Evolutionary conservation across 1,140 invertebrate genomes (phyloP), one percentile per base, ranked within the genome.

Genomic region (Lepidotrigona ventralis): DNA sequence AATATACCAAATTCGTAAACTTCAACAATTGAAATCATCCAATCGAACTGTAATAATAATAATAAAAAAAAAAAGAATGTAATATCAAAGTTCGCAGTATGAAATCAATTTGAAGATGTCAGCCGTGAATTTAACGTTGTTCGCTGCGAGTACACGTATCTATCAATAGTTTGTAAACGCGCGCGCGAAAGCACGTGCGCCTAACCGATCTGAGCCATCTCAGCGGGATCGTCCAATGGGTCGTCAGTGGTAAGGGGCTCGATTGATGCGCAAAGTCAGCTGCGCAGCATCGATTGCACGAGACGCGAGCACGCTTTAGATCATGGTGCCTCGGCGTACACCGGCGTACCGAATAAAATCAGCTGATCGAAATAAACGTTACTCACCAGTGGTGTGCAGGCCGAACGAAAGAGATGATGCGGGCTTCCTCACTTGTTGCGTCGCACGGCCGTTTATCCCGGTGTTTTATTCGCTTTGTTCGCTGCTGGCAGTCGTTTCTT

Each of bases 371-470:
- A 74, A 6, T 26, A 26, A 68, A 58, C 0, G n/a, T 21, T 60
- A 78, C 81, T 78, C 17, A 83, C 81, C 66, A 46, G 56, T 56
- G 19, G n/a, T 46, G 80, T 33, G 63, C 26, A 56, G 17, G 14
- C 11, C 46, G 1, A 54, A 74, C 69, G 51, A n/a, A 9, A 75
- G 6, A 19, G 51, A n/a, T n/a, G 51, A n/a, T n/a, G 29, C 72
- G 17, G 54, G 15, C n/a, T 53, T 68, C 8, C 56, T 66, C 54
- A 80, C 70, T 84, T 81, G 78, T 80, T 74, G 78, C 64, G 60
- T 19, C 56, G 21, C 26, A 33, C n/a, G 2, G 6, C 15, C 11
- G 2, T 72, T n/a, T n/a, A 1, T 80, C 29, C 23, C 6, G 39
- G 39, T 46, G 23, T 60, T 14, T 33, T 33, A 33, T 33, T 33